Percentiles rank a stretch among this genome's conserved stretches.
Evolutionary conservation across 2,888 invertebrate species (phyloP).

Genomic region (Cataglyphis livida): DNA sequence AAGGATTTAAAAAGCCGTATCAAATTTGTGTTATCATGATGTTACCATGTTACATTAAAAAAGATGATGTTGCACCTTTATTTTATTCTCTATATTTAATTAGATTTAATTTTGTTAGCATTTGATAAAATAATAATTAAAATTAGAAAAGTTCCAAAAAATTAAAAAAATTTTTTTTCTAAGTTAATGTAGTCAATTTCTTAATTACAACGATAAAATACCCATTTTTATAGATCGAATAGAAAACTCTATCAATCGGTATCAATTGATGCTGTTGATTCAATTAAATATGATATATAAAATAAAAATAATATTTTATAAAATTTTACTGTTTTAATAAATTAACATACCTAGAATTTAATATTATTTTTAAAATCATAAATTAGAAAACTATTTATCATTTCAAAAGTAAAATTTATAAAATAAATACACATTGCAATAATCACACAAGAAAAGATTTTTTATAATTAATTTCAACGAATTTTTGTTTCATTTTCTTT

Average conservation of each 20-base stretch:
- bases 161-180: background rate
- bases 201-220: background rate
- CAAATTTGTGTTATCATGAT: background rate
- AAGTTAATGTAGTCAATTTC: background rate
- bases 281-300: background rate
- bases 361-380: background rate
- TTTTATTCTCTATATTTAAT: background rate
- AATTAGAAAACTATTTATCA: background rate
- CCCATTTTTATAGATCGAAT: background rate
- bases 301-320: background rate
- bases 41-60: background rate
- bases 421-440: background rate
- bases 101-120: background rate
- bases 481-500: constrained; percentile 16
- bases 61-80: background rate
- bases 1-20: background rate
- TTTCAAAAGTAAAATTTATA: background rate
- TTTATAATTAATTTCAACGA: background rate
- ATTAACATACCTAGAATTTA: background rate
- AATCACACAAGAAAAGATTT: constrained; percentile 18
- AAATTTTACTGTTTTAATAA: background rate
- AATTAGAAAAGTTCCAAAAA: background rate
- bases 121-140: background rate
- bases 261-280: background rate
- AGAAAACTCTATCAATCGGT: background rate